phyloP scores from a whole-genome alignment of 1,140 invertebrate species.

The Oreohelix idahoensis region DNA sequence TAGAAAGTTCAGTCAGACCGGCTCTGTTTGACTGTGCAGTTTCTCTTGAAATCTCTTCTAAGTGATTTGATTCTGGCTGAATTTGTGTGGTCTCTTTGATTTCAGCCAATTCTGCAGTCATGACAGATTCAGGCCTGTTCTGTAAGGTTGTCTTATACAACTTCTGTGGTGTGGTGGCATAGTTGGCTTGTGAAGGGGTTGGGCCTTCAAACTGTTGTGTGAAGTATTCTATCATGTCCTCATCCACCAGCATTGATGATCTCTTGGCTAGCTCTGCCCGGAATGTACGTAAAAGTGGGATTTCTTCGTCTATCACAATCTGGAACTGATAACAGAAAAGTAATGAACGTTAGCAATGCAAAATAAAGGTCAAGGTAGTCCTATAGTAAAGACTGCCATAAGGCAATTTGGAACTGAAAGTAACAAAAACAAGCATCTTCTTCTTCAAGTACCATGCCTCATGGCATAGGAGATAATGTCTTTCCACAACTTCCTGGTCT shows the following conservation, averaged over 20 bases:
- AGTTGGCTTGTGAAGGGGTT: slow-evolving; percentile 49
- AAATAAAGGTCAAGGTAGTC: too few species aligned
- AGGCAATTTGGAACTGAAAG: too few species aligned
- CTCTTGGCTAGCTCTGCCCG: slow-evolving; percentile 68
- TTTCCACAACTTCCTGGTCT: too few species aligned
- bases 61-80: background rate
- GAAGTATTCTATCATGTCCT: slow-evolving; percentile 70
- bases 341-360: too few species aligned
- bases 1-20: slow-evolving; percentile 30
- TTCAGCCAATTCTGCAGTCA: slow-evolving; percentile 33
- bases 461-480: too few species aligned
- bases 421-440: too few species aligned
- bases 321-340: slow-evolving; percentile 58
- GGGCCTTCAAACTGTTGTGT: slow-evolving; percentile 65
- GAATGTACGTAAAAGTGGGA: slow-evolving; percentile 68
- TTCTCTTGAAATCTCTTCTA: background rate
- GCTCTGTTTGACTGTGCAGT: background rate
- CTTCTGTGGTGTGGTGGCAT: slow-evolving; percentile 42
- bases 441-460: too few species aligned
- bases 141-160: slow-evolving; percentile 47
- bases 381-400: too few species aligned
- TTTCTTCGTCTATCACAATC: slow-evolving; percentile 64
- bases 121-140: slow-evolving; percentile 28
- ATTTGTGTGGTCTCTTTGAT: background rate
- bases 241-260: slow-evolving; percentile 68